These are phyloP conservation scores for Cerastoderma edule DNA, from an alignment of 2,888 invertebrate genomes.

Conservation along the genomic window DNA sequence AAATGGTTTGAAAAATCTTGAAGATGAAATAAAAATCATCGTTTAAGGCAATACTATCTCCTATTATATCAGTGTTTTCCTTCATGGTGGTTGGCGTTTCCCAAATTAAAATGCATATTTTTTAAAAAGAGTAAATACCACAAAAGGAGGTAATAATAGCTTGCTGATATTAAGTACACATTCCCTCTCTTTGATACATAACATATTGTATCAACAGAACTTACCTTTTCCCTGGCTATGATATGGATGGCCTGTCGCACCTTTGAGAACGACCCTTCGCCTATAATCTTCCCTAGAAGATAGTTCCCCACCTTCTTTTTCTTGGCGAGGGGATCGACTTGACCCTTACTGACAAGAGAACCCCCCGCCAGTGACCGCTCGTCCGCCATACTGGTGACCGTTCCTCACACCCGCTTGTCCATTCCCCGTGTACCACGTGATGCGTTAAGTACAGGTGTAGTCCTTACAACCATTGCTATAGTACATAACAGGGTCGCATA, in stretches of 20 bases:
- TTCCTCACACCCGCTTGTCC: background rate
- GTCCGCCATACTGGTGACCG: constrained; percentile 24
- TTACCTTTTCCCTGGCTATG: constrained; percentile 76
- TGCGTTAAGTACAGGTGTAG: too few relatives aligned
- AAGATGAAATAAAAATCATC: too few relatives aligned
- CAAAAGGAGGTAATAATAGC: background rate
- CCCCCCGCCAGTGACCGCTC: constrained; percentile 31
- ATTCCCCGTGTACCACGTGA: background rate
- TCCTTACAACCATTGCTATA: background rate
- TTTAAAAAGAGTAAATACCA: too few relatives aligned
- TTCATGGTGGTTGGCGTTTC: too few relatives aligned
- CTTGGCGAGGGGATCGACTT: constrained; percentile 55
- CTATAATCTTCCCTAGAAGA: constrained; percentile 71
- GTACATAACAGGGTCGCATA: background rate
- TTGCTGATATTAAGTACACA: background rate
- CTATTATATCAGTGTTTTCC: too few relatives aligned
- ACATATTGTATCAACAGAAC: too few relatives aligned
- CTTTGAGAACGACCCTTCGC: constrained; percentile 77
- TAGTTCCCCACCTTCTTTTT: constrained; percentile 80
- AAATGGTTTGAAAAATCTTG: too few relatives aligned
- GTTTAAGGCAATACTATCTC: too few relatives aligned
- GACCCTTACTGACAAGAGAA: constrained; percentile 32
- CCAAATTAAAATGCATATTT: too few relatives aligned
- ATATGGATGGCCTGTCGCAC: constrained; percentile 75
- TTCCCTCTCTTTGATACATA: background rate